These are phyloP conservation scores for Ploceus nigricollis DNA, from an alignment of 2,113 vertebrate genomes.

Conservation along the genomic window DNA sequence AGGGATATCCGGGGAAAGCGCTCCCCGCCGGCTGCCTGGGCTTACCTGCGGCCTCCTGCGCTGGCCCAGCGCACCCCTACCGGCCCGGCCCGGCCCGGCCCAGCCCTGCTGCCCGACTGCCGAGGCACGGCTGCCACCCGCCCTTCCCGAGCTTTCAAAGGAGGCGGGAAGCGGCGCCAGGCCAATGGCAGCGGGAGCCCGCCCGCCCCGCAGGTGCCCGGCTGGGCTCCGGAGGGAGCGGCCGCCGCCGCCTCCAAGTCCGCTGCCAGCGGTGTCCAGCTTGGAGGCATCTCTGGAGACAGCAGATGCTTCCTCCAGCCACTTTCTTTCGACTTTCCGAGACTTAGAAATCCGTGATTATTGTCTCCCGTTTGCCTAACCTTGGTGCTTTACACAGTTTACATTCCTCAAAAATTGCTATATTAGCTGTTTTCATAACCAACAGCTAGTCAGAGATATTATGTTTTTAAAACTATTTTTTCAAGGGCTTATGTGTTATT, in stretches of 20 bases:
- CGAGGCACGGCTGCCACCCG: neutral
- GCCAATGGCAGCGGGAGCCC: neutral
- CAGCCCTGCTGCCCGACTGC: neutral
- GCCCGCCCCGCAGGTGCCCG: neutral
- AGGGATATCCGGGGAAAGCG: rapidly evolving
- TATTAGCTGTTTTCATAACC: neutral
- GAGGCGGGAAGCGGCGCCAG: conserved; percentile 7
- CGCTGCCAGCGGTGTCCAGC: rapidly evolving
- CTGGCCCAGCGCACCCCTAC: neutral
- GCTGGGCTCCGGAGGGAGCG: neutral
- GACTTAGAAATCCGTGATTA: neutral
- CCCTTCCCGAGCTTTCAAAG: conserved; percentile 20
- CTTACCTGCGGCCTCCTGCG: neutral
- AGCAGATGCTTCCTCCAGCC: neutral
- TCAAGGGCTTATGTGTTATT: neutral
- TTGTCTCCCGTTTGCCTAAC: neutral
- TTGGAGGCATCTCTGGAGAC: neutral
- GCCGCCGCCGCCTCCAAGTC: neutral
- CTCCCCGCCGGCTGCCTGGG: neutral
- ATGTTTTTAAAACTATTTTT: neutral
- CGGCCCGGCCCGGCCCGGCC: too few species aligned
- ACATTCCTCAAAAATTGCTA: neutral
- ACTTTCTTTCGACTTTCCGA: neutral
- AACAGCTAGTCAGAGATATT: neutral
- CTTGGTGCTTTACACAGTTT: neutral